Percentiles rank a stretch among this genome's conserved stretches.
These are phyloP conservation scores for Oikopleura albicans DNA, from an alignment of 23 tunicate genomes.

Conservation along the genomic window DNA sequence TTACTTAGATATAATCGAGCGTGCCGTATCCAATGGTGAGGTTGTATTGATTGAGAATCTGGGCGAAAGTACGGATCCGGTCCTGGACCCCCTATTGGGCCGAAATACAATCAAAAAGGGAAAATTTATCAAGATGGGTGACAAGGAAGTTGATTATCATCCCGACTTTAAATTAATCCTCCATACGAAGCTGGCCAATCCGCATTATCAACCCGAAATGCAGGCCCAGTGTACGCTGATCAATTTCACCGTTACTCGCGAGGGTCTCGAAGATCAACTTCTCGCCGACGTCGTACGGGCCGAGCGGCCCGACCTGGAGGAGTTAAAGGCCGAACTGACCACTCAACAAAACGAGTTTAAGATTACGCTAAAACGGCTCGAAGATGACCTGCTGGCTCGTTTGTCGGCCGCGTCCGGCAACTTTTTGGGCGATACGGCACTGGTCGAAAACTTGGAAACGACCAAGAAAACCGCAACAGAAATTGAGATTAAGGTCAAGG, in stretches of 20 bases:
- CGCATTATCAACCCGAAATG: conserved; percentile 99
- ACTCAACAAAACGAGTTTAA: conserved; percentile 95
- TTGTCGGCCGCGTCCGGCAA: conserved; percentile 96
- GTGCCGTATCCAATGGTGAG: conserved; percentile 62
- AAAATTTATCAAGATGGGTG: conserved; percentile 87
- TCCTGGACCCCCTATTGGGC: conserved; percentile 72
- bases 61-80: conserved; percentile 77
- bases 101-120: conserved; percentile 95
- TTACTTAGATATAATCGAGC: conserved; percentile 77
- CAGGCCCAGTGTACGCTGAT: conserved; percentile 99
- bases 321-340: conserved; percentile 75
- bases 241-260: conserved; percentile 91
- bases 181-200: conserved; percentile 90
- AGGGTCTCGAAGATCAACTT: conserved; percentile 90
- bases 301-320: conserved; percentile 90
- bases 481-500: conserved; percentile 84
- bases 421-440: conserved; percentile 96
- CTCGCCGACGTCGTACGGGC: conserved; percentile 84
- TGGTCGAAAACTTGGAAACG: conserved; percentile 91
- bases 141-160: conserved; percentile 85
- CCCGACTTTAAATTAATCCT: conserved; percentile 51
- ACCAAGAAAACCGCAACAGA: conserved; percentile 98
- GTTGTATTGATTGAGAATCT: conserved; percentile 86
- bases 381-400: conserved; percentile 76
- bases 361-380: conserved; percentile 72